phyloP scores from a whole-genome alignment of 23 tunicate species.

The Ciona savignyi region DNA sequence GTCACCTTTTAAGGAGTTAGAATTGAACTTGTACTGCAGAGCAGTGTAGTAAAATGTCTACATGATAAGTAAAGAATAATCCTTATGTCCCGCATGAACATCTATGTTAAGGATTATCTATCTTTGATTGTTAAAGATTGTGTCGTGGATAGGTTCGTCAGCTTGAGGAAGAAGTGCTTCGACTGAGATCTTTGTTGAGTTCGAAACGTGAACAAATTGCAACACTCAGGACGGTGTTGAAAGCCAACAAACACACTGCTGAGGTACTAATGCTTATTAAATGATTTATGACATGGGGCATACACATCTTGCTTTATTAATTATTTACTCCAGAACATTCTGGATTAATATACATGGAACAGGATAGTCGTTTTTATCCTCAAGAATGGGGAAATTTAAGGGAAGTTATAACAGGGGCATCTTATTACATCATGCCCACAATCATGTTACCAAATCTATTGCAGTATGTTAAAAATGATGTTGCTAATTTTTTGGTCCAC shows the following conservation, averaged over 20 bases:
- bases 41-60: not conserved
- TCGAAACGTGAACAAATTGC: slow-evolving; percentile 95
- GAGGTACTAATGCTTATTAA: slow-evolving; percentile 42
- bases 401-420: no score
- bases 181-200: slow-evolving; percentile 69
- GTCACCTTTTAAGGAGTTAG: not conserved
- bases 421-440: no score
- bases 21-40: not conserved
- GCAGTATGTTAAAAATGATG: no score
- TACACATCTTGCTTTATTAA: not conserved
- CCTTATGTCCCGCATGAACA: no score
- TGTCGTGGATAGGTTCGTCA: slow-evolving; percentile 36
- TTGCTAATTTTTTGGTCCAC: no score
- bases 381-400: no score
- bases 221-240: slow-evolving; percentile 86
- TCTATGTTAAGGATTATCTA: no score
- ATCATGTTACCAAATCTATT: no score
- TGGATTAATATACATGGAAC: not conserved
- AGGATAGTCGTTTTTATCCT: no score
- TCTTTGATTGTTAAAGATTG: no score
- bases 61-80: no score
- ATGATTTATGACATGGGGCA: not conserved
- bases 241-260: slow-evolving; percentile 98
- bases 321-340: not conserved
- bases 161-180: slow-evolving; percentile 73